Conservation (phyloP, 2,888 invertebrate genomes). For the Pammene fasciana region DNA sequence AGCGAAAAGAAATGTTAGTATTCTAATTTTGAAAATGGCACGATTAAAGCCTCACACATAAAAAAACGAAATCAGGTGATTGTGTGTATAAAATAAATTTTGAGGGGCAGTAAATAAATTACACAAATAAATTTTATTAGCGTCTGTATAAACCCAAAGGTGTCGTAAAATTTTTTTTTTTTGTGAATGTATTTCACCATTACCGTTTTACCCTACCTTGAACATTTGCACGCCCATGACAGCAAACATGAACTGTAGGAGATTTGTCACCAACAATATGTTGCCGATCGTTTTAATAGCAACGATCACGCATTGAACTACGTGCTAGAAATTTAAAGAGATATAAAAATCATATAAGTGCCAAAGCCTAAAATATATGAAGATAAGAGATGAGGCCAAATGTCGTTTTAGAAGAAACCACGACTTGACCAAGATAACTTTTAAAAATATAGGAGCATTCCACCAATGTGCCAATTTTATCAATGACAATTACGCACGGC, state of each 20-base stretch:
- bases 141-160: conserved; percentile 72
- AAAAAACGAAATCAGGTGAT: conserved; percentile 69
- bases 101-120: conserved; percentile 44
- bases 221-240: conserved; percentile 99
- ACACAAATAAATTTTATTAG: conserved; percentile 48
- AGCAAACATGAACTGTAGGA: conserved; percentile 99
- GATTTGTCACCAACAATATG: conserved; percentile 99
- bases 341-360: conserved; percentile 10
- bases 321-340: conserved; percentile 87
- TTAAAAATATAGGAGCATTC: too few relatives aligned
- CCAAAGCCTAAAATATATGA: background rate
- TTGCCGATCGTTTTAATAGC: conserved; percentile 99
- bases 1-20: conserved; percentile 67
- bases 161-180: conserved; percentile 57
- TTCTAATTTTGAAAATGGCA: conserved; percentile 51
- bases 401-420: too few relatives aligned
- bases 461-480: too few relatives aligned
- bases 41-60: conserved; percentile 67
- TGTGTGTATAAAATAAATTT: conserved; percentile 45
- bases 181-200: conserved; percentile 42
- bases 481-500: too few relatives aligned
- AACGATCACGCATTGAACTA: conserved; percentile 99
- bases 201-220: conserved; percentile 89
- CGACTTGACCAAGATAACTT: too few relatives aligned
- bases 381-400: background rate